These are phyloP conservation scores for Nylanderia fulva DNA, from an alignment of 1,140 invertebrate species.

Conservation along the genomic window DNA sequence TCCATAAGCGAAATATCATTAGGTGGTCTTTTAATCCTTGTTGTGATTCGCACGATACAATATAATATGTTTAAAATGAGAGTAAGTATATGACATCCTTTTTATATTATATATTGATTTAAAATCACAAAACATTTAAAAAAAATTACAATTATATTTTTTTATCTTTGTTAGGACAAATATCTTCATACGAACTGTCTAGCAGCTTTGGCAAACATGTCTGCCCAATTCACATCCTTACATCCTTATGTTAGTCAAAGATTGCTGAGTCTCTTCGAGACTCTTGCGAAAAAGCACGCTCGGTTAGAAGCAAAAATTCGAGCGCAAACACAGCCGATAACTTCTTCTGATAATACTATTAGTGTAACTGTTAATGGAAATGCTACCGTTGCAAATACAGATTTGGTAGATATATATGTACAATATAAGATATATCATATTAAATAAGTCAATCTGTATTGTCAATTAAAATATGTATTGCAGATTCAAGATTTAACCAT, in stretches of 20 bases:
- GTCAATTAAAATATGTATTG: constrained; percentile 48
- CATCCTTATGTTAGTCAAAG: constrained; percentile 99
- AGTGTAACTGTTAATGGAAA: constrained; percentile 80
- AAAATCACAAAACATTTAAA: neutral
- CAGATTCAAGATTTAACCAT: constrained; percentile 95
- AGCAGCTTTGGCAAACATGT: constrained; percentile 99
- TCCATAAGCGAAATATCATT: constrained; percentile 95
- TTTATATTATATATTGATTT: constrained; percentile 13
- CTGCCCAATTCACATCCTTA: constrained; percentile 96
- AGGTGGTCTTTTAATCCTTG: constrained; percentile 97
- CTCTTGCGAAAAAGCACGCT: constrained; percentile 92
- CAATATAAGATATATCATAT: neutral
- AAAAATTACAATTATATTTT: constrained; percentile 39
- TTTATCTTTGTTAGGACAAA: constrained; percentile 90
- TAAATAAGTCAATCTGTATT: neutral
- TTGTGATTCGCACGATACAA: constrained; percentile 98
- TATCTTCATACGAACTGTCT: constrained; percentile 99
- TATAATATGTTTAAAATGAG: constrained; percentile 99
- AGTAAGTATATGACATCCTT: constrained; percentile 84
- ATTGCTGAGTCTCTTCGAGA: constrained; percentile 95
- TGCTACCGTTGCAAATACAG: constrained; percentile 69
- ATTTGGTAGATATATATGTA: constrained; percentile 78
- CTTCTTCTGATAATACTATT: constrained; percentile 71
- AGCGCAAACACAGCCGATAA: constrained; percentile 68
- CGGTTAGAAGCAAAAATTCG: constrained; percentile 87